Percentiles rank a stretch among this genome's conserved stretches.
Evolutionary conservation across 2,888 invertebrate genomes (phyloP).

Genomic region (Platycnemis pennipes): DNA sequence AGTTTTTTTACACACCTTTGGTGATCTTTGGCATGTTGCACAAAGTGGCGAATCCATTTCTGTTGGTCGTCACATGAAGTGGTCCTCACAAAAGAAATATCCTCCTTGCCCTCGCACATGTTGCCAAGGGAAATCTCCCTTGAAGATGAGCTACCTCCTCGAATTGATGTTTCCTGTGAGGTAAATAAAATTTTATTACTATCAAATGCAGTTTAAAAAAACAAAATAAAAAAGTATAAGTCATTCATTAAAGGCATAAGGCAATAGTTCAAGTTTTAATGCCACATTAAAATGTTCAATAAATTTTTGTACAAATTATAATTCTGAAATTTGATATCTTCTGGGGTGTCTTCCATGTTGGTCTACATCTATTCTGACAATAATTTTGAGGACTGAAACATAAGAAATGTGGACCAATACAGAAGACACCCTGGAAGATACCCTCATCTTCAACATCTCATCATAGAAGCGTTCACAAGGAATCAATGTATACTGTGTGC

Average conservation of each 20-base stretch:
- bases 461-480: too few relatives aligned
- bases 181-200: constrained; percentile 58
- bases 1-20: constrained; percentile 75
- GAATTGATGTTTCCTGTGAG: constrained; percentile 80
- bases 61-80: constrained; percentile 78
- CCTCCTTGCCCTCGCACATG: constrained; percentile 78
- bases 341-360: too few relatives aligned
- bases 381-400: too few relatives aligned
- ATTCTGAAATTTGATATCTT: too few relatives aligned
- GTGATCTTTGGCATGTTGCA: constrained; percentile 81
- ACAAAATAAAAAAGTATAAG: background rate
- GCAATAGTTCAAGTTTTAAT: too few relatives aligned
- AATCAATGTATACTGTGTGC: too few relatives aligned
- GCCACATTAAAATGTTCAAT: too few relatives aligned
- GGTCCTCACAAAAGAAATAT: constrained; percentile 76
- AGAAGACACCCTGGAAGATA: too few relatives aligned
- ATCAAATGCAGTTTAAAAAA: background rate
- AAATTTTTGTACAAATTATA: too few relatives aligned
- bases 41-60: constrained; percentile 81
- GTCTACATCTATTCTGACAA: too few relatives aligned
- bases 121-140: constrained; percentile 78
- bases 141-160: constrained; percentile 78
- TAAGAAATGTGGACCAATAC: too few relatives aligned
- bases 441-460: too few relatives aligned
- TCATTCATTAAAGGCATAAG: background rate